phyloP scores from a whole-genome alignment of 92 coral and sea anemone genomes.

The Pocillopora meandrina region DNA sequence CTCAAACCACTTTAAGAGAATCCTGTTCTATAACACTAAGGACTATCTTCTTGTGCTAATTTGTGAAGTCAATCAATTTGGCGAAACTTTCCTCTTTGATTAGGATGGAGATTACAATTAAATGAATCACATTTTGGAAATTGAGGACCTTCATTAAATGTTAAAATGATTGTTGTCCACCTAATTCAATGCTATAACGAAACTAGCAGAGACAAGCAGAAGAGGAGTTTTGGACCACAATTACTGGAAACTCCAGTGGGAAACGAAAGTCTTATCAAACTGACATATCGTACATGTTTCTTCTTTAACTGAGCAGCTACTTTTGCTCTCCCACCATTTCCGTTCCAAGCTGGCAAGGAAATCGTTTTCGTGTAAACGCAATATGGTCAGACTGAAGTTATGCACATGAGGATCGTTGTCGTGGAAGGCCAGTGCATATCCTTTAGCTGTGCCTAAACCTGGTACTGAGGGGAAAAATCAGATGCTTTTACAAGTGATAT shows the following conservation, averaged over 20 bases:
- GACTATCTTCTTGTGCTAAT: too few species aligned
- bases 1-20: too few species aligned
- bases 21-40: too few species aligned
- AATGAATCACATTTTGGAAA: background rate
- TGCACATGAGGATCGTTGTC: slow-evolving; percentile 51
- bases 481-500: background rate
- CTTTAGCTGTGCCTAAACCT: slow-evolving; percentile 63
- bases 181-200: too few species aligned
- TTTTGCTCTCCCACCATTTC: slow-evolving; percentile 59
- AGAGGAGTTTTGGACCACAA: too few species aligned
- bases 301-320: background rate
- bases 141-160: background rate
- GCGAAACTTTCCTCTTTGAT: too few species aligned
- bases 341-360: slow-evolving; percentile 59
- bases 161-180: too few species aligned
- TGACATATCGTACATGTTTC: background rate
- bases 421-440: slow-evolving; percentile 69
- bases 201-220: too few species aligned
- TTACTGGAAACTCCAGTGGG: too few species aligned
- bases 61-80: too few species aligned
- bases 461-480: slow-evolving; percentile 31
- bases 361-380: slow-evolving; percentile 72
- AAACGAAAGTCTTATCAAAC: too few species aligned
- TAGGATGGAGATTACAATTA: too few species aligned
- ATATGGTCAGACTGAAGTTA: slow-evolving; percentile 58